phyloP scores from a whole-genome alignment of 1,140 invertebrate species.

The Bradynema listronoti region DNA sequence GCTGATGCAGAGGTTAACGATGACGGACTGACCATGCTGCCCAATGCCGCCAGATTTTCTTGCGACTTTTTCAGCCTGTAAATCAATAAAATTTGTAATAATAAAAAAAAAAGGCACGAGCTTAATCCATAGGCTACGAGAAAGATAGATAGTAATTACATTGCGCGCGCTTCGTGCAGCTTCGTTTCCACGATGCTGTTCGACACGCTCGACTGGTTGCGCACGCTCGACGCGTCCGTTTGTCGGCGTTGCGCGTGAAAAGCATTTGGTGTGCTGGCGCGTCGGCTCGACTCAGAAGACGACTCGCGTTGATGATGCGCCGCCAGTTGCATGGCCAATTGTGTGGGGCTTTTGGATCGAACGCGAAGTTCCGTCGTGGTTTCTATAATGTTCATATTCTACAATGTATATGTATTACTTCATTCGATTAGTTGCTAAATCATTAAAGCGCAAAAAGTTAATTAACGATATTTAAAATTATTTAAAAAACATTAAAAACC shows the following conservation, averaged over 20 bases:
- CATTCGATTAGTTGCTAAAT: no score
- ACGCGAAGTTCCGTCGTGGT: slow-evolving; percentile 14
- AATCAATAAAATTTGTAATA: not conserved
- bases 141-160: not conserved
- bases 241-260: not conserved
- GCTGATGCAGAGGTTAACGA: not conserved
- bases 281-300: no score
- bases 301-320: not conserved
- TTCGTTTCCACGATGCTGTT: not conserved
- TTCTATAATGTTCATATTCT: no score
- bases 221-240: not conserved
- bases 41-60: slow-evolving; percentile 29
- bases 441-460: no score
- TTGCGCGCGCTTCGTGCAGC: slow-evolving; percentile 7
- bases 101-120: no score
- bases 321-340: slow-evolving; percentile 19
- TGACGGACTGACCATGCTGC: no score
- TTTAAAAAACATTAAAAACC: no score
- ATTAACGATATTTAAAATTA: no score
- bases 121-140: not conserved
- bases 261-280: slow-evolving; percentile 1
- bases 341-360: slow-evolving; percentile 23
- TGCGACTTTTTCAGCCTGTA: slow-evolving; percentile 28
- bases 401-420: no score
- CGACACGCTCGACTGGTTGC: not conserved